Evolutionary conservation across 2,888 invertebrate genomes (phyloP), one percentile per base, ranked within the genome.

Genomic region (Nemotelus nigrinus): DNA sequence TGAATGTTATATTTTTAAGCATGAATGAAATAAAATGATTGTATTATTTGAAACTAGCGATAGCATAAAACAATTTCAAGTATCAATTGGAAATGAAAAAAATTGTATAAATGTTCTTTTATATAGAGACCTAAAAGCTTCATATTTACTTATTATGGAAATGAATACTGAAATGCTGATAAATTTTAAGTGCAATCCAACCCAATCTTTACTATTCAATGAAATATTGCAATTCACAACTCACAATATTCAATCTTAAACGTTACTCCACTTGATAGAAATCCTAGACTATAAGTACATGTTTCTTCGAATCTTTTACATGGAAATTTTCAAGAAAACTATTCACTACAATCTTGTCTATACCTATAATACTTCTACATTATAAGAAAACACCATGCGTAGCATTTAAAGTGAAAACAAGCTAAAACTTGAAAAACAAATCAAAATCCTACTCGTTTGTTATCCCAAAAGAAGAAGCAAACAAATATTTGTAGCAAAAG

Each of bases 1-100:
- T 79, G 75, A 71, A 76, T 78, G 76, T 78, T 8, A 55, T 55
- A 70, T 70, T 55, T 60, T 60, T 74, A 74, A 45, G 74, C 25
- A 63, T 74, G 74, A 60, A 74, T 74, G 74, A 60, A 74, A 48
- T 41, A 8, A 8, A 72, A 58, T 72, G 70, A 55, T 70, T 70
- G 44, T 70, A 55, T 70, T 58, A 60, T 74, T 74, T 63, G 63
- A 74, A 45, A 25, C 41, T 48, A 74, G 63, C 25, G 48, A 50
- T 55, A 70, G 8, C 10, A 55, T 3, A 55, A 53, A 55, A 70
- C 25, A 47, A 39, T 43, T 55, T 70, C 2, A 70, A 70, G 8
- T 7, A 72, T 58, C 58, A 58, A 72, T 72, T 55, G 43, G 44
- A 65, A 53, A 39, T 70, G 3, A 3, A 50, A 25, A 67, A 71